Evolutionary conservation across 1,140 invertebrate genomes (phyloP), one percentile per base, ranked within the genome.

Genomic region (Piezodorus guildinii): DNA sequence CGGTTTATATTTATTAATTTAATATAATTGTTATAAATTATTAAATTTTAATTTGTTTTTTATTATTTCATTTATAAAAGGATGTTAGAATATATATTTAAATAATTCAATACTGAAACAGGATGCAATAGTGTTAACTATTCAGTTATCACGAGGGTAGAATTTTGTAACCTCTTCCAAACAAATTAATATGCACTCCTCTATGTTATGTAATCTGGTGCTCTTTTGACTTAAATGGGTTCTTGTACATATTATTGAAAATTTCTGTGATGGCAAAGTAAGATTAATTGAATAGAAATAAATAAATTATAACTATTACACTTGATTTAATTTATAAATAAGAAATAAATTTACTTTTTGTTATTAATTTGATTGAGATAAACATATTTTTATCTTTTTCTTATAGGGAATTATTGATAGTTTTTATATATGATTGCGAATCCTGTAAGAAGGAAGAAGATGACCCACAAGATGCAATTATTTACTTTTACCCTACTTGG

Each of bases 401-500:
- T 79, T 79, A 45, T 71, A 90, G 86, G 75, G 88, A 91, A 78
- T 87, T 90, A 76, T 85, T 89, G 80, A 90, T 92, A 75, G 84
- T 91, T 64, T 91, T 92, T 77, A 81, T 91, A 54, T 93, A 91
- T 69, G 88, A 91, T 76, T 87, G 83, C n/a, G 77, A 84, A 71
- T 81, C 80, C 70, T 85, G 87, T 72, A 79, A 81, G 69, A 78
- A 80, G 44, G 89, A 91, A 73, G 86, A 87, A 66, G 88, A 91
- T 74, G 89, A 93, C 76, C 87, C 88, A n/a, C 83, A 85, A 60
- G 81, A 88, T 58, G 87, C 89, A 17, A 85, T 93, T 60, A 75
- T 91, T n/a, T 93, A 91, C 71, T 93, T 91, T 74, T 86, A 91
- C 76, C 90, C 90, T 3, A 81, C 83, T 39, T 91, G 89, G 87